Base-by-base conservation (phyloP, 2,888 invertebrate genomes). In the Hylaea fasciaria region DNA sequence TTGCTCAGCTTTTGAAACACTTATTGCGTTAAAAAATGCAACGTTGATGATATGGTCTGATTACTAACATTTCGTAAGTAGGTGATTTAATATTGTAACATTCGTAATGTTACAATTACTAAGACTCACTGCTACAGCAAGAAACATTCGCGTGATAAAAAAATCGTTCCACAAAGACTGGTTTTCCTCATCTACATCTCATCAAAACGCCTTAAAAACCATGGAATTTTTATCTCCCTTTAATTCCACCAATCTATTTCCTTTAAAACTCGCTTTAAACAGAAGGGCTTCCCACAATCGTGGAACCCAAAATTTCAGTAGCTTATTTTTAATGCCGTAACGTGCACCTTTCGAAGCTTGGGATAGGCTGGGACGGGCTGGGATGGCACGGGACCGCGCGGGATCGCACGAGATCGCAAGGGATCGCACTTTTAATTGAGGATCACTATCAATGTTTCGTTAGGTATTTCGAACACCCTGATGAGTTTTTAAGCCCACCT, bases 401-500 rank as follows among this genome's bases (percentile, higher is more conserved):
- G 76, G 79, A 65, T 73, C 69, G 68, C 16, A 0, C 11, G 53
- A 76, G 77, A 78, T 81, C 70, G 77, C 62, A 64, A 65, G 61
- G 76, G 78, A 65, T 75, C 70, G 57, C 69, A 68, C 59, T 64
- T 65, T 75, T 80, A 79, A 82, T 82, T 78, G 73, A 69, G 83
- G 80, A 77, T 80, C 77, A 66, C 73, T 77, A 78, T 75, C 72
- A 68, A 62, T 69, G 73, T 66, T 71, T 64, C 61, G 68, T 60
- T 66, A n/a, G n/a, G n/a, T n/a, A 65, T 67, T 76, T 66, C 54
- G 69, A 77, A 76, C 74, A 73, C 74, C 68, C 73, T 72, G 71
- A 80, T 78, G 79, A 75, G 74, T 79, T 82, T 81, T 76, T 73
- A 79, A 76, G 75, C 76, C 71, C 58, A 67, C 57, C 62, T 64